A percentile compares a stretch with the other conserved stretches of the same genome.
These are phyloP conservation scores for Troides helena DNA, from an alignment of 2,888 invertebrate genomes.

Conservation along the genomic window DNA sequence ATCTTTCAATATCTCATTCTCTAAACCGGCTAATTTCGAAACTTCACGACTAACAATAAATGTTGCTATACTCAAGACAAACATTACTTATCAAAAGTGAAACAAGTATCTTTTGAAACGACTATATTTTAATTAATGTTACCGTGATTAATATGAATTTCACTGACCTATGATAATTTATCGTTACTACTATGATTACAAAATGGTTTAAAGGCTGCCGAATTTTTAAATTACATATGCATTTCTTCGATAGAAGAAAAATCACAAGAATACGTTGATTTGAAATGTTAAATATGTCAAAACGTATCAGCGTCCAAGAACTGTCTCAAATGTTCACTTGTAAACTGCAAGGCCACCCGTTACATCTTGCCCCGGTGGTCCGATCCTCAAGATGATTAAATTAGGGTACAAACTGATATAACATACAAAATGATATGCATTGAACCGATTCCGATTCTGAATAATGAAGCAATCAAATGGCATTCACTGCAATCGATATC, in stretches of 20 bases:
- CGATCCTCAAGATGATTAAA: constrained; percentile 79
- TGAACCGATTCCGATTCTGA: constrained; percentile 66
- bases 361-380: constrained; percentile 72
- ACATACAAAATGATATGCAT: constrained; percentile 78
- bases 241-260: background rate
- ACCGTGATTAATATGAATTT: no score
- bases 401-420: constrained; percentile 75
- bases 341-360: constrained; percentile 64
- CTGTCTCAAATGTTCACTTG: constrained; percentile 63
- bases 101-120: no score
- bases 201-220: no score
- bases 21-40: no score
- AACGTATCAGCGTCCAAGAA: constrained; percentile 32
- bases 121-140: no score
- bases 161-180: background rate
- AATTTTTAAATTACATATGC: no score
- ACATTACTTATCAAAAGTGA: no score
- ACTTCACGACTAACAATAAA: no score
- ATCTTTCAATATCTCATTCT: no score
- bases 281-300: constrained; percentile 13
- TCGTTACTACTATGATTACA: background rate
- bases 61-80: no score
- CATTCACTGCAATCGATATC: constrained; percentile 62
- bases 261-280: background rate
- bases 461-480: constrained; percentile 79